phyloP scores from a whole-genome alignment of 2,888 invertebrate species.

The Aleiodes leptofemur region DNA sequence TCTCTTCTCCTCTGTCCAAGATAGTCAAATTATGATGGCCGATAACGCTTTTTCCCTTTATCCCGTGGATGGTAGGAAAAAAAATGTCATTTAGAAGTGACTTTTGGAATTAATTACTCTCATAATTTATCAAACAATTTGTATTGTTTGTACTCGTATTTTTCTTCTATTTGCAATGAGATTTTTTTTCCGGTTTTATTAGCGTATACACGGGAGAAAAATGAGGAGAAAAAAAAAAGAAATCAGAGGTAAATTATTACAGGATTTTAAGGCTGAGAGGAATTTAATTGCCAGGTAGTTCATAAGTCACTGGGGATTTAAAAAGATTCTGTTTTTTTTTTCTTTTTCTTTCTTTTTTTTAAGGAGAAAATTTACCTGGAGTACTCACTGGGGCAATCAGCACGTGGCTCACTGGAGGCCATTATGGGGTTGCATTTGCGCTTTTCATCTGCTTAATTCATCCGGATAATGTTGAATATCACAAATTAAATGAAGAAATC shows the following conservation, averaged over 20 bases:
- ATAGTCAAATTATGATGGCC: neutral
- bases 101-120: neutral
- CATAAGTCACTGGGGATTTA: constrained; percentile 14
- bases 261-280: neutral
- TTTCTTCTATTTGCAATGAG: no score
- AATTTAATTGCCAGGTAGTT: constrained; percentile 19
- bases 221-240: no score
- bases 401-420: constrained; percentile 16
- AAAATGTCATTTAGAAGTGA: neutral
- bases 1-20: neutral
- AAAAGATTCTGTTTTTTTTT: constrained; percentile 1
- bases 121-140: neutral
- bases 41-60: neutral
- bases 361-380: neutral
- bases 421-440: constrained; percentile 19
- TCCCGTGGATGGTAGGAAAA: neutral
- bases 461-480: constrained; percentile 1
- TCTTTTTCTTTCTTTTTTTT: neutral
- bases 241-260: constrained; percentile 4
- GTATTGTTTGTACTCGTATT: neutral
- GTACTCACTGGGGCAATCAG: constrained; percentile 21
- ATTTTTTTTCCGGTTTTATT: no score
- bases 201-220: no score
- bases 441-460: constrained; percentile 19
- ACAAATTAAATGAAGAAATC: neutral